Percentiles rank a stretch among this genome's conserved stretches.
phyloP scores from a whole-genome alignment of 2,888 invertebrate genomes.

The Junonia oenone region DNA sequence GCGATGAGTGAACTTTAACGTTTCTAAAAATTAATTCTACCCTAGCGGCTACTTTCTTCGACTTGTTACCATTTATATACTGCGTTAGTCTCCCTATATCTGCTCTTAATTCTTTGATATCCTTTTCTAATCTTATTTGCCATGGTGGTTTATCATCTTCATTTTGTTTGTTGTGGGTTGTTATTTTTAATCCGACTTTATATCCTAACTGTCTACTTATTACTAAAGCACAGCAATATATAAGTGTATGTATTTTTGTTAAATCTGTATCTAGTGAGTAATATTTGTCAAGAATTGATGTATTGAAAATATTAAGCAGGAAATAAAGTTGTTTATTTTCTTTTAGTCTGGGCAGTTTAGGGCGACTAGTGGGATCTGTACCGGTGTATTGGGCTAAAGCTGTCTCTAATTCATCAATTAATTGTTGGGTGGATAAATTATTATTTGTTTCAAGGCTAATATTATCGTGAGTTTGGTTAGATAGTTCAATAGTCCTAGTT shows the following conservation, averaged over 20 bases:
- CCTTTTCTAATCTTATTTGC: slow-evolving; percentile 25
- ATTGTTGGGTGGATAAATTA: background rate
- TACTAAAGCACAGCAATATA: slow-evolving; percentile 24
- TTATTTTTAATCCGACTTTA: slow-evolving; percentile 9
- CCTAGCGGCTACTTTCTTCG: slow-evolving; percentile 17
- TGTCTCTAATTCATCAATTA: background rate
- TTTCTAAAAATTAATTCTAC: slow-evolving; percentile 21
- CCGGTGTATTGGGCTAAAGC: background rate
- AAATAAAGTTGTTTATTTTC: slow-evolving; percentile 3
- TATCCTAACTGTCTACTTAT: slow-evolving; percentile 19
- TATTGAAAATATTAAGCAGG: slow-evolving; percentile 12
- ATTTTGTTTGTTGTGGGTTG: background rate
- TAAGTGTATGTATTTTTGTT: slow-evolving; percentile 19
- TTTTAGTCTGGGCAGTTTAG: slow-evolving; percentile 19
- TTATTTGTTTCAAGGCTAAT: background rate
- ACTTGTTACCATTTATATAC: slow-evolving; percentile 26
- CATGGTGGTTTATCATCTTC: slow-evolving; percentile 19
- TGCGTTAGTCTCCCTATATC: slow-evolving; percentile 27
- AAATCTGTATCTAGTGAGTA: background rate
- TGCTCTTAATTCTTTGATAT: slow-evolving; percentile 23
- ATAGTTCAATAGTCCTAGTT: background rate
- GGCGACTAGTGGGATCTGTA: background rate
- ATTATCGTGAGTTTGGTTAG: background rate
- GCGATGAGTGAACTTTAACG: slow-evolving; percentile 11
- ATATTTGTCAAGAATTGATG: slow-evolving; percentile 2